Conservation (phyloP, 2,113 vertebrate species). For the Laticauda laticaudata region DNA sequence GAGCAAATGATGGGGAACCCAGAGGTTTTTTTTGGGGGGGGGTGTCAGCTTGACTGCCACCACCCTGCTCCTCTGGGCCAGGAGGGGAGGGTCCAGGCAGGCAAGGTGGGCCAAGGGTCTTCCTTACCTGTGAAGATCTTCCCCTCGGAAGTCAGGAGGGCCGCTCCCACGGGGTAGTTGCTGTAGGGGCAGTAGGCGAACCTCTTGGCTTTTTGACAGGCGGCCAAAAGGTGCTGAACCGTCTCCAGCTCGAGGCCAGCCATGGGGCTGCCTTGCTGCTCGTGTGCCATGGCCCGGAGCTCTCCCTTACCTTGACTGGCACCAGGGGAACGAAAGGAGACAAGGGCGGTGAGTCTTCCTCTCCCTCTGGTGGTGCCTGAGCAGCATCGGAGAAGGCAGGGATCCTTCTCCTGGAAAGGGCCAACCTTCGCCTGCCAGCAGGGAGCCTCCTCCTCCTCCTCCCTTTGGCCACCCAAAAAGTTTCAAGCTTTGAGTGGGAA, state of each 20-base stretch:
- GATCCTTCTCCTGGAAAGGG: not conserved
- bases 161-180: constrained; percentile 85
- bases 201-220: constrained; percentile 78
- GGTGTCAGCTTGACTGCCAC: not conserved
- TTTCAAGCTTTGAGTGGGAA: not conserved
- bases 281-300: not conserved
- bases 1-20: not conserved
- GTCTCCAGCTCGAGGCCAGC: not conserved
- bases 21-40: no score
- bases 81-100: not conserved
- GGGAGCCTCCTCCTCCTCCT: no score
- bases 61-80: not conserved
- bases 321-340: not conserved
- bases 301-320: not conserved
- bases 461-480: not conserved
- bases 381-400: not conserved
- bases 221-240: constrained; percentile 73
- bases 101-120: not conserved
- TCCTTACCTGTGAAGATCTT: constrained; percentile 83
- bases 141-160: constrained; percentile 79
- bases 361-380: not conserved
- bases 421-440: not conserved
- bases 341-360: rapidly evolving
- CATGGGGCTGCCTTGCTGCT: not conserved
- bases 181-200: constrained; percentile 91